Evolutionary conservation across 2,113 vertebrate genomes (phyloP), one percentile per base, ranked within the genome.

Genomic region (Piprites chloris): DNA sequence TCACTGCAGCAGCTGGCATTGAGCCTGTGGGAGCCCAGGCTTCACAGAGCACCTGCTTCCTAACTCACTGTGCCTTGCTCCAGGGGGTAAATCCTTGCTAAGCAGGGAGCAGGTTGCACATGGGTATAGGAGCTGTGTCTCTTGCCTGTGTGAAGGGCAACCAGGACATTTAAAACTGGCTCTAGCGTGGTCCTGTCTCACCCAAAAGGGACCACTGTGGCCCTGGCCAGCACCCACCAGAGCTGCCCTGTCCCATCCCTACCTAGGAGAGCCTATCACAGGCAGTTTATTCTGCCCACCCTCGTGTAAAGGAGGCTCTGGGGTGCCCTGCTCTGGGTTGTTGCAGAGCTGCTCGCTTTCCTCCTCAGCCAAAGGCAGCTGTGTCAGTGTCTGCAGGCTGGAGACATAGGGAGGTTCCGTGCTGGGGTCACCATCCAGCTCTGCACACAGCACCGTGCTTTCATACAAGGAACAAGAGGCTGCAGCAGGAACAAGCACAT

Each of bases 201-300:
- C 1, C 6, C 26, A 5, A 22, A 66, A 50, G 10, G 4, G 24
- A 68, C 22, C 0, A 2, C 41, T 66, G n/a, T 0, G 0, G 55
- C 55, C 39, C 58, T 21, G 27, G 12, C 52, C 42, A 46, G 56
- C 9, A 28, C 1, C 9, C 11, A 21, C 28, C 0, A 1, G 37
- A 58, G 20, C 73, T 61, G 27, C 22, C 35, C 39, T 42, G 6
- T 50, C 27, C 22, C n/a, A 9, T 22, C 32, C 27, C 42, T 37
- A 5, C 13, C 12, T 4, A 9, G 22, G 20, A 52, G 8, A 67
- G 9, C 53, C 24, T 7, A 2, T 35, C 10, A 4, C 52, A 65
- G 35, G 7, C 41, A 80, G 37, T 19, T 82, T 42, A 28, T 50
- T 74, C 61, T 90, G 50, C 59, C 42, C 49, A 9, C 4, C 3